A percentile compares a stretch with the other conserved stretches of the same genome.
Conservation (phyloP, 2,888 invertebrate species). For the Pandemis corylana region DNA sequence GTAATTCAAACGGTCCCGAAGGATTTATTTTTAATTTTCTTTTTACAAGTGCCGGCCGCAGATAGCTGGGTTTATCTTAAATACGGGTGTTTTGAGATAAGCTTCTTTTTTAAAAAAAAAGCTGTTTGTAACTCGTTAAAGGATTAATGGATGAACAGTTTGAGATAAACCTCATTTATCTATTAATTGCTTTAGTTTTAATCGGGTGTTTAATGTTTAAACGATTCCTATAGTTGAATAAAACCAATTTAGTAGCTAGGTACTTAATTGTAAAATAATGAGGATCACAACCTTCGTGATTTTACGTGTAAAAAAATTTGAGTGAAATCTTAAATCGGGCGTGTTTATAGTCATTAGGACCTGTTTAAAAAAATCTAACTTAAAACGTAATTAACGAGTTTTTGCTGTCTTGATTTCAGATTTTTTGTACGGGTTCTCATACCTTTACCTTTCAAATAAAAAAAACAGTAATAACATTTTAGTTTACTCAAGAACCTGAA, state of each 20-base stretch:
- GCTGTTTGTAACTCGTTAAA: constrained; percentile 34
- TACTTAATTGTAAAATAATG: not conserved
- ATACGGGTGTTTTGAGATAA: constrained; percentile 69
- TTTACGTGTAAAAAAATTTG: not conserved
- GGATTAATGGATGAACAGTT: constrained; percentile 35
- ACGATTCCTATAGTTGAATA: not conserved
- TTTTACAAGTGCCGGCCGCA: constrained; percentile 52
- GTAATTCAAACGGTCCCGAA: constrained; percentile 34
- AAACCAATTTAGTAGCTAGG: not conserved
- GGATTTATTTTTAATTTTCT: constrained; percentile 47
- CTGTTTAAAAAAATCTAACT: not conserved
- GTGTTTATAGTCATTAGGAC: not conserved
- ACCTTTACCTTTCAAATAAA: too few species aligned
- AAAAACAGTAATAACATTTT: not conserved
- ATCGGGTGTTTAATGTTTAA: not conserved
- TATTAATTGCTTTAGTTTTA: constrained; percentile 30
- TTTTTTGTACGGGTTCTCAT: too few species aligned
- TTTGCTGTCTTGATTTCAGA: too few species aligned
- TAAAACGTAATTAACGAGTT: not conserved
- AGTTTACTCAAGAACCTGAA: constrained; percentile 18
- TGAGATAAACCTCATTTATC: constrained; percentile 29
- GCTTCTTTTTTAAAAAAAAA: constrained; percentile 52
- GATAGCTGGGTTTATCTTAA: constrained; percentile 72
- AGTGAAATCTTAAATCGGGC: not conserved
- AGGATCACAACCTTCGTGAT: not conserved